Evolutionary conservation across 2,888 invertebrate genomes (phyloP), one percentile per base, ranked within the genome.

Genomic region (Subacronicta megacephala): DNA sequence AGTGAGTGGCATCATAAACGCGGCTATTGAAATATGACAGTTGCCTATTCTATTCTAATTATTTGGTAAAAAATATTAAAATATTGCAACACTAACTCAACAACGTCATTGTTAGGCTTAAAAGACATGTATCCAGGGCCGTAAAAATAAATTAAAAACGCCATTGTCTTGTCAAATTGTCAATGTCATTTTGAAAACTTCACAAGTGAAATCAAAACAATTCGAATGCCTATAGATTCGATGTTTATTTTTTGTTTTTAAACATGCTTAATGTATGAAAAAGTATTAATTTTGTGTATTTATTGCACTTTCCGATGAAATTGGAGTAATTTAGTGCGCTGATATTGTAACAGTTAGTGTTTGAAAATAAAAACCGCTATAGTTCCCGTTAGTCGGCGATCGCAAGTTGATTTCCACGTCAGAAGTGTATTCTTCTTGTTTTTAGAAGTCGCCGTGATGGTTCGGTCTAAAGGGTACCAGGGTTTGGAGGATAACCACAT

Each of bases 401-500:
- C 29, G 36, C 40, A 33, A 56, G 18, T 62, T 53, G 5, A 54
- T 76, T 75, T 87, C 87, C 89, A 92, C 91, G 90, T 93, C 90
- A 88, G 77, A 80, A 77, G 68, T 73, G 56, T 62, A 72, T 69
- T 69, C 23, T 64, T 47, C 40, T 54, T 60, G 53, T 42, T 62
- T 65, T 62, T 38, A 67, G 15, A 51, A 12, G 55, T 62, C 43
- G 36, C 26, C 13, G 91, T 85, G 71, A 91, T 95, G 88, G 93
- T 95, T 75, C 92, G 95, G 52, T 85, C 94, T 54, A 95, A 94
- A 77, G 95, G 95, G 65, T 96, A 96, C 81, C 95, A 95, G 82
- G 95, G 95, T 79, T 90, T 96, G 62, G 95, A 96, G 60, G 95
- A 95, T 43, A 90, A 84, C 80, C 85, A 81, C 29, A 84, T 81